phyloP scores from a whole-genome alignment of 2,797 vertebrate species.

The Crocidura indochinensis region DNA sequence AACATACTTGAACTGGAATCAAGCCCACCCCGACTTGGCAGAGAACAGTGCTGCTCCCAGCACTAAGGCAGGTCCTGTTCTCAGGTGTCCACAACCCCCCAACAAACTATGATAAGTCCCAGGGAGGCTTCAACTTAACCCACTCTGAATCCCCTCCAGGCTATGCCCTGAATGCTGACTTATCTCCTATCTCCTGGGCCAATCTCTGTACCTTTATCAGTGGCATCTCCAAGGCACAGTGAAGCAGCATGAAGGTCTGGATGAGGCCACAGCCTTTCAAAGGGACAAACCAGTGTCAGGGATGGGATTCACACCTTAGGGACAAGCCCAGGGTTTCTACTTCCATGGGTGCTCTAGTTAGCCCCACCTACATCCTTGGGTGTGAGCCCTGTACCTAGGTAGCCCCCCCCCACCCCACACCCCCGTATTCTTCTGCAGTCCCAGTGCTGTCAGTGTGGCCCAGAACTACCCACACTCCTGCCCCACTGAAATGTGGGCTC shows the following conservation, averaged over 20 bases:
- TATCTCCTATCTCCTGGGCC: background rate
- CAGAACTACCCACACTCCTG: background rate
- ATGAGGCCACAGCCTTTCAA: background rate
- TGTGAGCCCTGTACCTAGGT: background rate
- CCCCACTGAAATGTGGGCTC: conserved; percentile 3
- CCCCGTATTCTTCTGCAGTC: background rate
- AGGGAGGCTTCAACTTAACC: background rate
- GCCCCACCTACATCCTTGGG: background rate
- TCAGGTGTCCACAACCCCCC: background rate
- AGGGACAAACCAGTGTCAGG: fast-evolving
- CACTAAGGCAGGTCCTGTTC: background rate
- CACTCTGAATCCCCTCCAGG: background rate
- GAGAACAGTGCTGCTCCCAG: background rate
- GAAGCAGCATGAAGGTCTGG: too few species aligned
- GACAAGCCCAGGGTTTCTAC: background rate
- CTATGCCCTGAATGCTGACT: background rate
- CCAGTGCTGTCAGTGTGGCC: conserved; percentile 30
- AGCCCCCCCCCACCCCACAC: too few species aligned
- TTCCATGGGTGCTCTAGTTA: background rate
- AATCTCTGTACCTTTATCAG: background rate
- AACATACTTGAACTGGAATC: background rate
- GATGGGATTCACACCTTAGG: background rate
- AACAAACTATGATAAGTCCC: background rate
- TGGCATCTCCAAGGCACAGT: background rate
- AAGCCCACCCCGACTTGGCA: background rate